Evolutionary conservation across 2,113 vertebrate species (phyloP).

Genomic region (Engystomops pustulosus): DNA sequence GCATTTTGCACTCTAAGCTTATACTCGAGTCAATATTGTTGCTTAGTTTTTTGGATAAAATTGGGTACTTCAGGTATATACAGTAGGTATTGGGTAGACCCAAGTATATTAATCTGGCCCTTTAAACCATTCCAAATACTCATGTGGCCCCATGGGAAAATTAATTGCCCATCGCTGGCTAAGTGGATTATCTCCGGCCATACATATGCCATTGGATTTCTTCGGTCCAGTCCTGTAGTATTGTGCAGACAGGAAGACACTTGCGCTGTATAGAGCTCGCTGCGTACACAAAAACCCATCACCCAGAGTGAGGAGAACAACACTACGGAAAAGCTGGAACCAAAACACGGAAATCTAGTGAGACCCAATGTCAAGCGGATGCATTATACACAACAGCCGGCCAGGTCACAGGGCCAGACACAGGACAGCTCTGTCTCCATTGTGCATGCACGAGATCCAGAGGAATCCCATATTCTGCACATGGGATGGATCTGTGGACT

Average conservation of each 20-base stretch:
- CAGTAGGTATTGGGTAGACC: no score
- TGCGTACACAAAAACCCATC: no score
- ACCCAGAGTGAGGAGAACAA: no score
- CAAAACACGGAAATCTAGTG: neutral
- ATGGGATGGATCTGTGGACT: constrained; percentile 16
- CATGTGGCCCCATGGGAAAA: no score
- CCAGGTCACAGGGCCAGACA: neutral
- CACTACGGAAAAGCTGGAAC: neutral
- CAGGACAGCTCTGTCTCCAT: constrained; percentile 20
- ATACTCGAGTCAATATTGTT: no score
- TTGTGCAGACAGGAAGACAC: neutral
- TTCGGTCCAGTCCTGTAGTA: neutral
- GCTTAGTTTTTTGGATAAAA: no score
- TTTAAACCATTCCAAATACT: no score
- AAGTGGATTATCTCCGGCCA: neutral
- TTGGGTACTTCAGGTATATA: no score
- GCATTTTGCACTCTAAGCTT: no score
- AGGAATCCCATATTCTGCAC: constrained; percentile 11
- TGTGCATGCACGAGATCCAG: neutral
- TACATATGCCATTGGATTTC: neutral
- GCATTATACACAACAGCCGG: neutral
- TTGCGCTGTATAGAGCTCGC: no score
- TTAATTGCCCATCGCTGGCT: no score
- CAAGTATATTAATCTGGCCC: no score
- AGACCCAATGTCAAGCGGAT: neutral